These are phyloP conservation scores for Eudyptes chrysolophus DNA, from an alignment of 2,113 vertebrate genomes.

Conservation along the genomic window DNA sequence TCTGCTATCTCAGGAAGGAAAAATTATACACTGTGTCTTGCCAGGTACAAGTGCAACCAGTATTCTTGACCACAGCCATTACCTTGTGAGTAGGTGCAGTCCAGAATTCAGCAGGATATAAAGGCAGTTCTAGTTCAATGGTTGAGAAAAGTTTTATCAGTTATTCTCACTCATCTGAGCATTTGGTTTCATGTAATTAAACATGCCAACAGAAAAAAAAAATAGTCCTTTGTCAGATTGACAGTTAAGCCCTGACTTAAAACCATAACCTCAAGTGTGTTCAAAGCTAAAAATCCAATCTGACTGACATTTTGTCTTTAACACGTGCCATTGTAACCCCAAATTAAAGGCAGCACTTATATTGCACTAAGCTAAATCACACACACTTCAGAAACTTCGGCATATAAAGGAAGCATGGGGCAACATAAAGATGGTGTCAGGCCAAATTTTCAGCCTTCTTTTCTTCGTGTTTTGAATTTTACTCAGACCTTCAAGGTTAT, in stretches of 20 bases:
- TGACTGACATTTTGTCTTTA: conserved; percentile 35
- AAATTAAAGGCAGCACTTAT: conserved; percentile 10
- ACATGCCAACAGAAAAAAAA: neutral
- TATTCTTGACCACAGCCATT: neutral
- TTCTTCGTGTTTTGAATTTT: conserved; percentile 16
- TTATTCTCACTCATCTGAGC: neutral
- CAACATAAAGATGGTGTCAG: neutral
- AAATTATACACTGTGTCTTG: neutral
- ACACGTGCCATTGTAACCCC: neutral
- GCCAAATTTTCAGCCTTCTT: neutral
- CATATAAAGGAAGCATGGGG: neutral
- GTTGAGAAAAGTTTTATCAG: neutral
- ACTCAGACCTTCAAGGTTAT: conserved; percentile 4
- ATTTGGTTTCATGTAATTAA: neutral
- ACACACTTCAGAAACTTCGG: neutral
- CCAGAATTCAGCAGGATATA: neutral
- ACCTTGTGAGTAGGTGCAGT: neutral
- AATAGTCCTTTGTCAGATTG: neutral
- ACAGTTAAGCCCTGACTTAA: neutral
- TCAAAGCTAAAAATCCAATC: conserved; percentile 24
- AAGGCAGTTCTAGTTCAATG: neutral
- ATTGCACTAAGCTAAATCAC: neutral
- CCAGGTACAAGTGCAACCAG: neutral
- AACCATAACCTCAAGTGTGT: neutral
- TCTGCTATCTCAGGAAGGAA: neutral